phyloP scores from a whole-genome alignment of 2,888 invertebrate genomes.

The Sabatieria punctata region DNA sequence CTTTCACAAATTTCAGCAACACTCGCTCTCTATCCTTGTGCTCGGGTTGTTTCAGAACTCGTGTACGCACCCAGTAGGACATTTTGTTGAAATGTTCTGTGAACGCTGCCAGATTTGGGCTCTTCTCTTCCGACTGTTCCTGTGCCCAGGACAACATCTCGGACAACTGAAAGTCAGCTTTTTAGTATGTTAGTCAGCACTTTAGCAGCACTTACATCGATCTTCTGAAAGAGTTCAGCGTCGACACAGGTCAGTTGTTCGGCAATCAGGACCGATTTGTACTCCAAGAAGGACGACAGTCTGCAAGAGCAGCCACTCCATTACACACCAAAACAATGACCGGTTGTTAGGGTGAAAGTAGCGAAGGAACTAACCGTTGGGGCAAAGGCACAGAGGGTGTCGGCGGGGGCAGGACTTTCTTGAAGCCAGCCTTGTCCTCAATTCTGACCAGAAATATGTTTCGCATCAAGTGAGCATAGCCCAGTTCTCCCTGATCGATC shows the following conservation, averaged over 20 bases:
- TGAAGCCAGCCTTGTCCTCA: constrained; percentile 10
- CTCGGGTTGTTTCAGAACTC: constrained; percentile 73
- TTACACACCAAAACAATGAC: too few species aligned
- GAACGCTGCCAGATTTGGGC: constrained; percentile 85
- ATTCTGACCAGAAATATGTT: constrained; percentile 18
- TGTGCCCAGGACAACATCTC: constrained; percentile 93
- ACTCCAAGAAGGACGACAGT: constrained; percentile 49
- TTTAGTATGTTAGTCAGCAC: background rate
- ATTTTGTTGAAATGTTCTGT: constrained; percentile 93
- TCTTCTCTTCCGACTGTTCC: constrained; percentile 88
- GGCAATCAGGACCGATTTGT: constrained; percentile 83
- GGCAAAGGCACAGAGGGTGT: too few species aligned
- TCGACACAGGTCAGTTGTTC: constrained; percentile 96
- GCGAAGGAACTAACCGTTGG: too few species aligned
- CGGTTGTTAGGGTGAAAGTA: too few species aligned
- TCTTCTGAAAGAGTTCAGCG: constrained; percentile 80
- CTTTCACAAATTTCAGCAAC: constrained; percentile 59
- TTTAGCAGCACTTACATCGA: constrained; percentile 48
- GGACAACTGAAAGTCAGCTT: constrained; percentile 46
- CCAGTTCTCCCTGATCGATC: constrained; percentile 73
- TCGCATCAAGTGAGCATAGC: constrained; percentile 47
- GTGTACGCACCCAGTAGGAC: constrained; percentile 56
- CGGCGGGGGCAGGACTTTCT: too few species aligned
- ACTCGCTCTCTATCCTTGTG: constrained; percentile 88
- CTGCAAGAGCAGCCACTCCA: too few species aligned